Base-by-base conservation (phyloP, 1,140 invertebrate genomes). In the Tetranychus cinnabarinus region DNA sequence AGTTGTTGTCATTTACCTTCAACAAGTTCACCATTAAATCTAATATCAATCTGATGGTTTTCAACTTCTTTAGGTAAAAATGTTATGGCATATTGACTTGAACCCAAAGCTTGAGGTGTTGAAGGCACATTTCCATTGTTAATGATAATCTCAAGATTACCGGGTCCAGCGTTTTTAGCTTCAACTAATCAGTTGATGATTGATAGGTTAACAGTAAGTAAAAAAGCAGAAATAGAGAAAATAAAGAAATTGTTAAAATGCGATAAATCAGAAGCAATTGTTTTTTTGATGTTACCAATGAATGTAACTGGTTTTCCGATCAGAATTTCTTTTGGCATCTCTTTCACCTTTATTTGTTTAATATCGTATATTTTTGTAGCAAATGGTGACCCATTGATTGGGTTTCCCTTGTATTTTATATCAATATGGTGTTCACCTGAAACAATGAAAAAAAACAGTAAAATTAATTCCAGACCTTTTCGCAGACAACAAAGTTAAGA, bases 91-190 rank as follows among this genome's bases (percentile, higher is more conserved):
- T 97, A 98, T 0, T 86, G 86, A 69, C 95, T 90, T 36, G 88
- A 83, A 50, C 89, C 89, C 70, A 96, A 85, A 15, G 88, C 86
- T 71, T 91, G 86, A 8, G 93, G 91, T 42, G 88, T 89, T 7
- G 91, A 97, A 1, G 91, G 88, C 36, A 93, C 88, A 63, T 88
- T 81, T 0, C 92, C 93, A 50, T 89, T 88, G 67, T 93, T 95
- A 2, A 98, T 91, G 0, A 89, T 91, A 37, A 97, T 91, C 72
- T 97, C 93, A 52, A 98, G 73, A 73, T 96, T 96, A 10, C 95
- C 95, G 37, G 81, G 88, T 36, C 95, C 95, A 36, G 91, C 91
- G 74, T 90, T 85, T 70, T 87, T 87, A 10, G 92, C 96, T 76
- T 98, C 91, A 65, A 98, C 93, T 92, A 69, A 55, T 45, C 42